These are phyloP conservation scores for Enteromius unitaeniatus DNA, from an alignment of 2,797 vertebrate genomes.

Conservation along the genomic window DNA sequence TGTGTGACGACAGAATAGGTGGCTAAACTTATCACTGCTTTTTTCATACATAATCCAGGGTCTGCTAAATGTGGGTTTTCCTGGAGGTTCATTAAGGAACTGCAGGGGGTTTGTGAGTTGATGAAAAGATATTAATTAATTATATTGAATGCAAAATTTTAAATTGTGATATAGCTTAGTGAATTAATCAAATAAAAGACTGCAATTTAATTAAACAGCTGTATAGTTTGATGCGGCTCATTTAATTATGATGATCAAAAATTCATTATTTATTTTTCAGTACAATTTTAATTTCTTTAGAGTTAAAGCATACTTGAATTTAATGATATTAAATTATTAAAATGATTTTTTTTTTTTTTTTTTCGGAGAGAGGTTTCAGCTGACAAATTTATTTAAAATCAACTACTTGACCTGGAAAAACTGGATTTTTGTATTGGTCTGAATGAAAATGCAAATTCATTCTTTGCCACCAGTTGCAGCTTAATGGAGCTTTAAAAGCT, in stretches of 20 bases:
- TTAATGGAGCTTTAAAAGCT: no score
- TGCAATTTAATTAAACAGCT: neutral
- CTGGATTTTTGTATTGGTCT: no score
- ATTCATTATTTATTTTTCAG: neutral
- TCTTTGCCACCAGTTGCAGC: no score
- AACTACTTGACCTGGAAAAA: neutral
- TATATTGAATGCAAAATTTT: neutral
- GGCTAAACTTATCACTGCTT: neutral
- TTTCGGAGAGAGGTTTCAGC: neutral
- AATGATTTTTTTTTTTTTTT: neutral
- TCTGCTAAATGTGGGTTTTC: neutral
- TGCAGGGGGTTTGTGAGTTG: neutral
- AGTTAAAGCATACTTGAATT: neutral
- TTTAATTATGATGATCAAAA: neutral
- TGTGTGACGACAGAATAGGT: neutral
- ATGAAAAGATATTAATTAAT: neutral
- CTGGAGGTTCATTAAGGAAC: neutral
- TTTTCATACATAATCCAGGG: neutral
- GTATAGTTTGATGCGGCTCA: neutral
- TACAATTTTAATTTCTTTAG: neutral
- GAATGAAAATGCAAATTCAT: no score
- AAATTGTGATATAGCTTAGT: neutral
- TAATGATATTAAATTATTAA: neutral
- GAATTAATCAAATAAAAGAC: neutral
- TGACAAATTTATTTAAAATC: neutral